Evolutionary conservation across 2,797 vertebrate genomes (phyloP).

Genomic region (Sebastes steindachneri): DNA sequence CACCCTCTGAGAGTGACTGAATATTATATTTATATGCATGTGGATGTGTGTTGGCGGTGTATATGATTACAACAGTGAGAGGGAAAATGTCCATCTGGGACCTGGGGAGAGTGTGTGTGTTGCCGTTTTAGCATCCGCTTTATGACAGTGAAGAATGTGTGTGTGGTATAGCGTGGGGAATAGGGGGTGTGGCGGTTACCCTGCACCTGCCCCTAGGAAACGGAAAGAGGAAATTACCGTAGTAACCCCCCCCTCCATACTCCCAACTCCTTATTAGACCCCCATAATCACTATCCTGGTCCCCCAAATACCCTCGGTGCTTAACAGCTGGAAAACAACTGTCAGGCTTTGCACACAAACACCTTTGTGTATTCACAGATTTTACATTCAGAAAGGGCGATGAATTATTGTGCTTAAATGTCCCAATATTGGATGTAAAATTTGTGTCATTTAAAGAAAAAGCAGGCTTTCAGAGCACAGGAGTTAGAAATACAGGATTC

Average conservation of each 20-base stretch:
- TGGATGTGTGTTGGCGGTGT: constrained; percentile 37
- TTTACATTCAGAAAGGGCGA: not conserved
- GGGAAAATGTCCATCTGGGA: constrained; percentile 42
- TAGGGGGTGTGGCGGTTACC: constrained; percentile 16
- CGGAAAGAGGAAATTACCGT: constrained; percentile 73
- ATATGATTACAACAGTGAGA: constrained; percentile 47
- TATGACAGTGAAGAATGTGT: constrained; percentile 61
- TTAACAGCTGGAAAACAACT: constrained; percentile 63
- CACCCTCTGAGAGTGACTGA: constrained; percentile 39
- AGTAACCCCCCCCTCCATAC: not conserved
- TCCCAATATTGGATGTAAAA: not conserved
- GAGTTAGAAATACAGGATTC: not conserved
- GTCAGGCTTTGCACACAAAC: not conserved
- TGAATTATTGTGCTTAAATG: not conserved
- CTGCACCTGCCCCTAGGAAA: constrained; percentile 78
- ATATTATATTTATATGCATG: constrained; percentile 43
- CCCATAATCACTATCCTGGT: not conserved
- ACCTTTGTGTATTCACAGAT: not conserved
- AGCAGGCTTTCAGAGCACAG: not conserved
- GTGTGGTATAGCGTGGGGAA: constrained; percentile 6
- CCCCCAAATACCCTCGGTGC: constrained; percentile 14
- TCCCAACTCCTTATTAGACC: constrained; percentile 42
- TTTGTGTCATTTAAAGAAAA: not conserved
- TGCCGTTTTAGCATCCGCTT: constrained; percentile 50
- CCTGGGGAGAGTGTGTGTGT: constrained; percentile 26